Base-by-base conservation (phyloP, 2,888 invertebrate species). In the Cryptus viduatorius region DNA sequence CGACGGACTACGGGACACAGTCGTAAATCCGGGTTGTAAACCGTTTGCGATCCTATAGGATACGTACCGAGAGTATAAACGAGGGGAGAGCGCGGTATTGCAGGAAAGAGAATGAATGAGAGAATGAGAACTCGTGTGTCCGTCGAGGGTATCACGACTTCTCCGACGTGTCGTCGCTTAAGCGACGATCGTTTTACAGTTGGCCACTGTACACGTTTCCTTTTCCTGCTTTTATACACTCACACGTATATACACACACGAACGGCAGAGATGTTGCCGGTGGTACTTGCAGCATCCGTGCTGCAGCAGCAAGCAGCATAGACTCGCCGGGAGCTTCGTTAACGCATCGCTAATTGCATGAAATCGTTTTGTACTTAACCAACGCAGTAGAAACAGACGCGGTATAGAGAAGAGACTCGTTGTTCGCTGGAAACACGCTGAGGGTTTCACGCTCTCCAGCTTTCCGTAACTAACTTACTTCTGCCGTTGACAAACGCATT, bases 331-430 rank as follows among this genome's bases (percentile, higher is more conserved):
- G 48, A 61, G 78, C 46, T 78, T 78, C 86, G 82, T 86, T 86
- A 86, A 86, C 82, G 79, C 77, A 82, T 84, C 69, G 83, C 84
- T 86, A 86, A 86, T 86, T 86, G 86, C 83, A 84, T 77, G 77
- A 82, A 82, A 86, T 82, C 84, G 84, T 81, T 84, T 86, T 69
- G 48, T 61, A 61, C 68, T 61, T 78, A 59, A 56, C 61, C 68
- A 14, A 64, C 48, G 48, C 14, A 65, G 64, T 7, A 14, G 31
- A 59, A 48, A 64, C 61, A n/a, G 50, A 16, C 75, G 10, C 50
- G 14, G 19, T 7, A 8, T 37, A n/a, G 4, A 29, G 59, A 5
- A 59, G 29, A 14, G 44, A 61, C n/a, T 24, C 31, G 42, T 50
- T 65, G 71, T 71, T 78, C 71, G 50, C 37, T 59, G 50, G 71